These are phyloP conservation scores for Sesia bembeciformis DNA, from an alignment of 2,888 invertebrate species.

Conservation along the genomic window DNA sequence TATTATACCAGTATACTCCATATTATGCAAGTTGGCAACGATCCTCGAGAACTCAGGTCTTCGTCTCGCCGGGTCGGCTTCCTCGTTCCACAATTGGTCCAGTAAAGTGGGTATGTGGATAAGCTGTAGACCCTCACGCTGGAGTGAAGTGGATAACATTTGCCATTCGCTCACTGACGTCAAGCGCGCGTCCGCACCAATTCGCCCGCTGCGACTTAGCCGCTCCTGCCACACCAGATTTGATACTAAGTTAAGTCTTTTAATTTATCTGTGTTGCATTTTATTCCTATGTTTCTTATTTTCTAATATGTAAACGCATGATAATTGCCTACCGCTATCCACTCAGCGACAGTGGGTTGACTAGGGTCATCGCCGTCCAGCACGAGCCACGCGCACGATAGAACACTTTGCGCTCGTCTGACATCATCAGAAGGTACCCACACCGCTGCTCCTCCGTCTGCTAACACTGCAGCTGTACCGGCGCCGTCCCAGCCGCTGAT, in stretches of 20 bases:
- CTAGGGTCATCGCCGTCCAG: constrained; percentile 82
- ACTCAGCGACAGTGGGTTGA: constrained; percentile 77
- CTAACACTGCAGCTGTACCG: constrained; percentile 80
- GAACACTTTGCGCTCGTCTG: constrained; percentile 86
- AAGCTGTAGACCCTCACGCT: constrained; percentile 62
- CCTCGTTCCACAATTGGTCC: constrained; percentile 84
- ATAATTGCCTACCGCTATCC: constrained; percentile 70
- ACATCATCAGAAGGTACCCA: constrained; percentile 96
- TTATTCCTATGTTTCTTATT: too few relatives aligned
- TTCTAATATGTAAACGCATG: too few relatives aligned
- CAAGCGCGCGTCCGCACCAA: constrained; percentile 84
- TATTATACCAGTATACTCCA: constrained; percentile 74
- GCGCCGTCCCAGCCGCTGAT: constrained; percentile 89
- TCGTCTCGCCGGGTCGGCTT: constrained; percentile 36
- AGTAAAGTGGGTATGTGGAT: constrained; percentile 81
- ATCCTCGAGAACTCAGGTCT: constrained; percentile 77
- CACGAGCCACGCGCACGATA: constrained; percentile 93
- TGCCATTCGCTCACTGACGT: constrained; percentile 81
- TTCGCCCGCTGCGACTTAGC: constrained; percentile 62
- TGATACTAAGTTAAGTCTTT: neutral
- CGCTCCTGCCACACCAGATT: constrained; percentile 28
- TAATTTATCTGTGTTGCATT: too few relatives aligned
- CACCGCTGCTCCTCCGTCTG: constrained; percentile 88
- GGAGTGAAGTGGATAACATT: constrained; percentile 71
- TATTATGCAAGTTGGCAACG: constrained; percentile 76